Conservation (phyloP, 2,797 vertebrate species). For the Carcharodon carcharias region DNA sequence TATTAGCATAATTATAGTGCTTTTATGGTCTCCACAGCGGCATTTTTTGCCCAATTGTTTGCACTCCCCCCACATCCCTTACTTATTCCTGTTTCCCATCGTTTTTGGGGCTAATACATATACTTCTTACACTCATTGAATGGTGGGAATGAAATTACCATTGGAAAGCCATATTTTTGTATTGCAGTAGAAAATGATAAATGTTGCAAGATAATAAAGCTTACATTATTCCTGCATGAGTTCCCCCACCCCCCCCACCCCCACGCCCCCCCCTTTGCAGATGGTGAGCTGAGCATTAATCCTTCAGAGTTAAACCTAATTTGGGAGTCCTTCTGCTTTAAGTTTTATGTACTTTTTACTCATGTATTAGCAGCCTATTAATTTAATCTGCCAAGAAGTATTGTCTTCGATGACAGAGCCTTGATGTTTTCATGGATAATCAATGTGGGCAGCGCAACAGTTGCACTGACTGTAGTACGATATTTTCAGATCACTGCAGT, state of each 20-base stretch:
- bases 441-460: background rate
- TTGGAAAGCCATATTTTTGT: background rate
- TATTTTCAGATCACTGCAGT: slow-evolving; percentile 20
- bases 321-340: background rate
- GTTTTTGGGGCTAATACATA: background rate
- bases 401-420: background rate
- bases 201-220: background rate
- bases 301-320: background rate
- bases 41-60: background rate
- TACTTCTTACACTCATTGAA: background rate
- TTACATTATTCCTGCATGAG: background rate
- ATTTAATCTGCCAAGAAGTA: background rate
- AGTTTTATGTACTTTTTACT: background rate
- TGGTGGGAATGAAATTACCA: background rate
- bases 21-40: too few species aligned
- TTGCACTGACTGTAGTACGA: background rate
- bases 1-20: too few species aligned
- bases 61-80: background rate
- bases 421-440: slow-evolving; percentile 2
- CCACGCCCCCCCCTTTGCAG: too few species aligned
- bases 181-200: background rate
- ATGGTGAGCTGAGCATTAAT: background rate
- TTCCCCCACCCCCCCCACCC: background rate
- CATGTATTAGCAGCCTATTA: background rate
- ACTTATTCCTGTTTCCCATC: background rate